A percentile compares a stretch with the other conserved stretches of the same genome.
These are phyloP conservation scores for Strix aluco DNA, from an alignment of 2,113 vertebrate genomes.

Conservation along the genomic window DNA sequence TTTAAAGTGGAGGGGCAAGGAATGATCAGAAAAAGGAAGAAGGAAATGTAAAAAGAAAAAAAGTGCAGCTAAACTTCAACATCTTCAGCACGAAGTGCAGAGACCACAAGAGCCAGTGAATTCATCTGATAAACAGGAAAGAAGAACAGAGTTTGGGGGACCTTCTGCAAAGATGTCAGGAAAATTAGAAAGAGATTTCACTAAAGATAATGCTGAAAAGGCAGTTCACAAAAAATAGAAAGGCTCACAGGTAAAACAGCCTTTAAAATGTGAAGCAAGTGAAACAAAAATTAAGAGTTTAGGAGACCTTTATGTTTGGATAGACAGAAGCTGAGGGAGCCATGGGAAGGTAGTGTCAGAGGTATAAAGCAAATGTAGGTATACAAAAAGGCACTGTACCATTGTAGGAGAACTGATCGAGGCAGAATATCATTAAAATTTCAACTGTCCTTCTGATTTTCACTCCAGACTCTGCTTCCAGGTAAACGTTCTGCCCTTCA, in stretches of 20 bases:
- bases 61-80: not conserved
- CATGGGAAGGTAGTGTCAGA: not conserved
- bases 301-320: not conserved
- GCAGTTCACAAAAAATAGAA: not conserved
- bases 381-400: not conserved
- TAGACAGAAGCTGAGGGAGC: not conserved
- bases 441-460: not conserved
- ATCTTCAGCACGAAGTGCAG: not conserved
- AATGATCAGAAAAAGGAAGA: not conserved
- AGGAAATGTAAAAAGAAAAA: not conserved
- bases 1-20: not conserved
- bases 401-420: not conserved
- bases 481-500: not conserved
- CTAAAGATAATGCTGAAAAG: not conserved
- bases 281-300: not conserved
- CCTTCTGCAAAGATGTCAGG: not conserved
- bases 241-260: not conserved
- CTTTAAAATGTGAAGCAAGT: not conserved
- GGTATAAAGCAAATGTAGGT: not conserved
- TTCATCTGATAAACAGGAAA: not conserved
- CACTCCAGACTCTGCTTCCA: not conserved
- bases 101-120: not conserved
- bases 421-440: not conserved
- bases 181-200: not conserved
- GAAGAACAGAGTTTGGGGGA: not conserved